Percentiles rank a stretch among this genome's conserved stretches.
phyloP scores from a whole-genome alignment of 2,797 vertebrate genomes.

The Parauchenoglanis punctatus region DNA sequence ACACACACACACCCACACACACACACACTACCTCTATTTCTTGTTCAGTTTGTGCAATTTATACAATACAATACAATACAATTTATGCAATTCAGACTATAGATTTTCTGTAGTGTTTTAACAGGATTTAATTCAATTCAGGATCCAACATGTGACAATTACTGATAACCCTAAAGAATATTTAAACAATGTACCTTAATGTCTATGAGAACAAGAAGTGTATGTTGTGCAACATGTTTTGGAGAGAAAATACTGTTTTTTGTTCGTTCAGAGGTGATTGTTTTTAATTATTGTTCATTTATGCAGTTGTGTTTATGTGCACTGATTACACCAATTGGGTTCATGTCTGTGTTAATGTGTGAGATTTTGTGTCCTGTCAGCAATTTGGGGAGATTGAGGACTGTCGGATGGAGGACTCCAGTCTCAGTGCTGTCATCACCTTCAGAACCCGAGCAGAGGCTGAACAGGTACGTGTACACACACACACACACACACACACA shows the following conservation, averaged over 20 bases:
- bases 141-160: not conserved
- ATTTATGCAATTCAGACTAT: too few relatives aligned
- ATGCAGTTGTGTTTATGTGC: not conserved
- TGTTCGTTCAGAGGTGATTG: not conserved
- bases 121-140: not conserved
- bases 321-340: not conserved
- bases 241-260: not conserved
- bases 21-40: not conserved
- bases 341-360: not conserved
- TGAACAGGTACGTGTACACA: slow-evolving; percentile 79
- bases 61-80: too few relatives aligned
- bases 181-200: not conserved
- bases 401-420: slow-evolving; percentile 88
- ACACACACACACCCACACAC: not conserved
- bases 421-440: slow-evolving; percentile 86
- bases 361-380: slow-evolving; percentile 67
- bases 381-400: slow-evolving; percentile 99
- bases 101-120: not conserved
- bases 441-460: slow-evolving; percentile 92
- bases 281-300: not conserved
- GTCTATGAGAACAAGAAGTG: not conserved
- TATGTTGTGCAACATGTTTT: not conserved
- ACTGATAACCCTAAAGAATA: not conserved
- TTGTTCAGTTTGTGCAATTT: not conserved
- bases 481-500: not conserved